These are phyloP conservation scores for Gobio occitaniae DNA, from an alignment of 2,797 vertebrate species.

Conservation along the genomic window DNA sequence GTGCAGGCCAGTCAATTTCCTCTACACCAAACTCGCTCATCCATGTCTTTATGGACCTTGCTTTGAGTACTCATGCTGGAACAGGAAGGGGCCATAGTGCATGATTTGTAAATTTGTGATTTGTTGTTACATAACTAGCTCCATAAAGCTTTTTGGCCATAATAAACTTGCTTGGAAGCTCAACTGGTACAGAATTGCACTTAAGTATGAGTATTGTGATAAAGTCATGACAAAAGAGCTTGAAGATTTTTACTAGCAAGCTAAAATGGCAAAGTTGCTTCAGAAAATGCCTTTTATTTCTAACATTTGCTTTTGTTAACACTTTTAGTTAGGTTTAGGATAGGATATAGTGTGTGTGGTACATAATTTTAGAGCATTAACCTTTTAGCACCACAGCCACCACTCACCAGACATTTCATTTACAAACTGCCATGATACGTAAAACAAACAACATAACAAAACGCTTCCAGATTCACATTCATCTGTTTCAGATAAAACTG, in stretches of 20 bases:
- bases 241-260: background rate
- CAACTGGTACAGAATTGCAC: background rate
- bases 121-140: background rate
- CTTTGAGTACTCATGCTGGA: too few species aligned
- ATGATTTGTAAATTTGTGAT: background rate
- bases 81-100: too few species aligned
- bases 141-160: background rate
- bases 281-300: background rate
- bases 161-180: background rate
- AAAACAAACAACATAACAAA: background rate
- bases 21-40: too few species aligned
- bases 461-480: background rate
- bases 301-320: background rate
- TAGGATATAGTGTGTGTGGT: background rate
- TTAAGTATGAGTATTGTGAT: background rate
- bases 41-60: too few species aligned
- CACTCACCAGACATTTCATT: background rate
- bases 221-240: background rate
- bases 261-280: background rate
- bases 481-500: background rate
- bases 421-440: background rate
- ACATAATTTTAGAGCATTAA: background rate
- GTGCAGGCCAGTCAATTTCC: too few species aligned
- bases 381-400: background rate
- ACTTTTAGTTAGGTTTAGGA: background rate